Conservation (phyloP, 2,113 vertebrate species). For the Pachyramphus minor region DNA sequence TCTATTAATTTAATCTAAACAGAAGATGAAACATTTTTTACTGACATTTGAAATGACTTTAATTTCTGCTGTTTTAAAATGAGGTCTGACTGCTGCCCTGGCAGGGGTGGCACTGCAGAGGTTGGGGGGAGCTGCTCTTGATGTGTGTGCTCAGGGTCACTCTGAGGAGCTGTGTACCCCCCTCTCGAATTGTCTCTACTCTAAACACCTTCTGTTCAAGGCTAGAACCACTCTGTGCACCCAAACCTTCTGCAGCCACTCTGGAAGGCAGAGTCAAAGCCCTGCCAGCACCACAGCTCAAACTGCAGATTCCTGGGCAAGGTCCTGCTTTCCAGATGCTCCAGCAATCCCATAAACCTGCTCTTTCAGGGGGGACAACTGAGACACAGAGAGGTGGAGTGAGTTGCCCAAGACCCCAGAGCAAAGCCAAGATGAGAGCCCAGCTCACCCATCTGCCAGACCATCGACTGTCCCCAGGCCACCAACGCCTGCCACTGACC, state of each 20-base stretch:
- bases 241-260: not conserved
- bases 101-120: not conserved
- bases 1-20: conserved; percentile 99
- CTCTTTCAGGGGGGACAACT: not conserved
- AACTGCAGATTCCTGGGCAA: not conserved
- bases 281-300: not conserved
- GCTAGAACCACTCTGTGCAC: not conserved
- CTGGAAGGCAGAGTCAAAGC: not conserved
- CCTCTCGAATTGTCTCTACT: not conserved
- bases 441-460: not conserved
- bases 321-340: not conserved
- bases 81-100: not conserved
- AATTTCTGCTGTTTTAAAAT: not conserved
- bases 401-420: not conserved
- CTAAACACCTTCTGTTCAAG: not conserved
- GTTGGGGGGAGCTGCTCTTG: not conserved
- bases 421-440: conserved; percentile 38
- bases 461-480: not conserved
- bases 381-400: conserved; percentile 48
- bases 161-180: not conserved
- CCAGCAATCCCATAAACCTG: not conserved
- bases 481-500: not conserved
- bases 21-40: conserved; percentile 82
- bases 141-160: not conserved
- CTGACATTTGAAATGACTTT: not conserved